Evolutionary conservation across 2,888 invertebrate species (phyloP), one percentile per base, ranked within the genome.

Genomic region (Griposia aprilina): DNA sequence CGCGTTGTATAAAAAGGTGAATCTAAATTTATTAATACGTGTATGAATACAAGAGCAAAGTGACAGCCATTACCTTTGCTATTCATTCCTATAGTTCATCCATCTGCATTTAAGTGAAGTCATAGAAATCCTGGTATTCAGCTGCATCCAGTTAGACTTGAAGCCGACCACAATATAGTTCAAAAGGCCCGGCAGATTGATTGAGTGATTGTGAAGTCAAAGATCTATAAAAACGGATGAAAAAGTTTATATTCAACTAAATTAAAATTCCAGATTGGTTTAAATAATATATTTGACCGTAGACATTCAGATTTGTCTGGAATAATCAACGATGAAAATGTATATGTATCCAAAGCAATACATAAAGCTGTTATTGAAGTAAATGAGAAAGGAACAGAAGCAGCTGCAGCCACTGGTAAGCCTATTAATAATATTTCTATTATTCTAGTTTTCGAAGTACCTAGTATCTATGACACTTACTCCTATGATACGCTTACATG

Each of bases 331-430:
- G 81, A 92, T 6, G 91, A 94, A 45, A 90, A 91, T 0, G 90
- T 98, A 1, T 89, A 88, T 67, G 97, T 99, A 0, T 96, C 97
- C 66, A 97, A 97, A 90, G 98, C 98, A 3, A 91, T 98, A 26
- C 99, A 99, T 88, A 98, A 98, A 93, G 98, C 98, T 5, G 97
- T 98, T 86, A 98, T 99, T 87, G 98, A 98, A 90, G 98, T 99
- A 0, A 98, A 98, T 90, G 98, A 99, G 92, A 97, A 97, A 88
- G 99, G 99, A 0, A 98, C 98, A 4, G 98, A 98, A 91, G 98
- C 98, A 4, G 97, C 98, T 48, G 98, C 98, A 13, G 98, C 98
- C 13, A 98, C 98, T 83, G 98, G 98, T 98, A 95, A 97, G 97
- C 93, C 10, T 26, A 41, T 26, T 4, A 15, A 15, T 30, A 1